A percentile compares a stretch with the other conserved stretches of the same genome.
Conservation (phyloP, 1,140 invertebrate genomes). For the Holcopasites calliopsidis region DNA sequence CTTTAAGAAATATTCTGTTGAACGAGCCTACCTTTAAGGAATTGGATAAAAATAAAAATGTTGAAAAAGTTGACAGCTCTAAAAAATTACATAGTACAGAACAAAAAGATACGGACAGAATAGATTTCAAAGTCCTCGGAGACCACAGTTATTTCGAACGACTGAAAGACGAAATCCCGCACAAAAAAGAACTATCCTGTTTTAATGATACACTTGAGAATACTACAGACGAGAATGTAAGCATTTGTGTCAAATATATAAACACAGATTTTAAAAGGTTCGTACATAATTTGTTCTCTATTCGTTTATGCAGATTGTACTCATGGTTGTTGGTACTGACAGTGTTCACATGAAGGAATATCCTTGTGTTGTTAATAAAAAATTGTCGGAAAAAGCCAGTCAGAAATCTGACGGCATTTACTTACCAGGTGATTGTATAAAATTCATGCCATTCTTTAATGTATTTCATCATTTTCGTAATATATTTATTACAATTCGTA, state of each 20-base stretch:
- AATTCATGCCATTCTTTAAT: slow-evolving; percentile 1
- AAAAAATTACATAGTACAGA: slow-evolving; percentile 47
- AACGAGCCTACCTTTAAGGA: slow-evolving; percentile 70
- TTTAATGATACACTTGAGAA: slow-evolving; percentile 62
- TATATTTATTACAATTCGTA: slow-evolving; percentile 13
- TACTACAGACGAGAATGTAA: slow-evolving; percentile 71
- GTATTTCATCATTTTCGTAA: slow-evolving; percentile 5
- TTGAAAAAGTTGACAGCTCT: slow-evolving; percentile 51
- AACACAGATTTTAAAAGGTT: slow-evolving; percentile 4
- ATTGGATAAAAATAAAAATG: slow-evolving; percentile 63
- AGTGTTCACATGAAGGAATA: slow-evolving; percentile 74
- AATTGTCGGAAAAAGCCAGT: slow-evolving; percentile 54
- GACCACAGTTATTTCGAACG: slow-evolving; percentile 77
- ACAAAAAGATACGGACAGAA: slow-evolving; percentile 33
- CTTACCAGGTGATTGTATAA: slow-evolving; percentile 35
- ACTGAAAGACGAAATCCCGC: slow-evolving; percentile 58
- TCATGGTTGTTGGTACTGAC: slow-evolving; percentile 77
- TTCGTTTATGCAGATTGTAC: slow-evolving; percentile 75
- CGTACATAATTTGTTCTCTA: slow-evolving; percentile 18
- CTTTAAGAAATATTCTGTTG: slow-evolving; percentile 72
- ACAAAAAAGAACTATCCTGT: slow-evolving; percentile 48
- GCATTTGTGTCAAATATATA: slow-evolving; percentile 32
- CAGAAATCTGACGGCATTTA: slow-evolving; percentile 37
- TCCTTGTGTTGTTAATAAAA: slow-evolving; percentile 66
- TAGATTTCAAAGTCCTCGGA: slow-evolving; percentile 66